Percentiles rank a stretch among this genome's conserved stretches.
Conservation (phyloP, 1,140 invertebrate species). For the Cydia amplana region DNA sequence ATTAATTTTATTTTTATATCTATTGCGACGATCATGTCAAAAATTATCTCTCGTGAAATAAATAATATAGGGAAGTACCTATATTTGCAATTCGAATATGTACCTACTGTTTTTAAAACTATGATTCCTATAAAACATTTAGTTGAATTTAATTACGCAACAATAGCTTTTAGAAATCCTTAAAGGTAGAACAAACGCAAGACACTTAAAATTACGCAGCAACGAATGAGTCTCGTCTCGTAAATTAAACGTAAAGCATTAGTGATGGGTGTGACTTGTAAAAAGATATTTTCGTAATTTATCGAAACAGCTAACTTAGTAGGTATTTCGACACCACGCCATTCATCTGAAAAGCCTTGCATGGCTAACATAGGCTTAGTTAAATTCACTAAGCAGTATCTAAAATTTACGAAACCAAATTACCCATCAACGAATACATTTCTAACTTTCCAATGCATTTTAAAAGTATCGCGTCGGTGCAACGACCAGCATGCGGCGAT, state of each 20-base stretch:
- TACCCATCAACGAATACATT: constrained; percentile 53
- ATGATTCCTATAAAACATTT: background rate
- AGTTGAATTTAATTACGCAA: background rate
- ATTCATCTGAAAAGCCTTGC: constrained; percentile 9
- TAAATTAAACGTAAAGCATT: constrained; percentile 65
- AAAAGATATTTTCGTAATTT: constrained; percentile 37
- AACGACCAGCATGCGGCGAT: constrained; percentile 70
- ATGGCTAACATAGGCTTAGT: background rate
- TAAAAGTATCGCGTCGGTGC: constrained; percentile 73
- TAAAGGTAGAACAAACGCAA: constrained; percentile 48
- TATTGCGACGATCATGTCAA: no score
- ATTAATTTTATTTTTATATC: no score
- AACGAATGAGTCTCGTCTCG: constrained; percentile 39
- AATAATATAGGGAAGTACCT: no score
- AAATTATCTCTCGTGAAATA: no score
- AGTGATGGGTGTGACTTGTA: constrained; percentile 51
- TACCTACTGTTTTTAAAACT: no score
- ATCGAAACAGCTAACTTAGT: background rate
- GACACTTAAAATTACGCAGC: constrained; percentile 21
- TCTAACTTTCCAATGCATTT: constrained; percentile 77
- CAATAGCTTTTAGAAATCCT: constrained; percentile 52
- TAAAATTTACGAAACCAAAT: constrained; percentile 27
- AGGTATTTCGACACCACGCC: background rate
- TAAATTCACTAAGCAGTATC: constrained; percentile 7
- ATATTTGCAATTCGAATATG: no score